A percentile compares a stretch with the other conserved stretches of the same genome.
Evolutionary conservation across 1,140 invertebrate genomes (phyloP).

Genomic region (Drosophila nikananu): DNA sequence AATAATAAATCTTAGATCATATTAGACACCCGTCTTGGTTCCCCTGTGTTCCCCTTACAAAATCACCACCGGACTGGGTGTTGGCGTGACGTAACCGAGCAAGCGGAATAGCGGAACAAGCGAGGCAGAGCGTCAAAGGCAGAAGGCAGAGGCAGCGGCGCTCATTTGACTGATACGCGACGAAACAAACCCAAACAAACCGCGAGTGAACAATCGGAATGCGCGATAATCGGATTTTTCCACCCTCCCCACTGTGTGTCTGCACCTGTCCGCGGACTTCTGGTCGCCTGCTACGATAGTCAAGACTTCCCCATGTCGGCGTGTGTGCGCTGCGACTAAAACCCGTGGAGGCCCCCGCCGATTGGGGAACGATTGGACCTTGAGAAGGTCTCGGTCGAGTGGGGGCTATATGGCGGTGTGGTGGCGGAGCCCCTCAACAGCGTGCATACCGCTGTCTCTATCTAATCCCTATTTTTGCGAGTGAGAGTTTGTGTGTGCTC

Average conservation of each 20-base stretch:
- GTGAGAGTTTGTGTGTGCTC: constrained; percentile 7
- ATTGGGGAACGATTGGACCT: constrained; percentile 39
- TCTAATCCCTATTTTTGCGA: constrained; percentile 20
- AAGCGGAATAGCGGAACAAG: constrained; percentile 24
- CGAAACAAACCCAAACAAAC: constrained; percentile 14
- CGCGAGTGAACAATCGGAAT: constrained; percentile 23
- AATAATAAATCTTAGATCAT: constrained; percentile 6
- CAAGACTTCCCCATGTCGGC: constrained; percentile 84
- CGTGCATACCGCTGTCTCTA: constrained; percentile 25
- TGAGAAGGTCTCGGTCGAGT: constrained; percentile 64
- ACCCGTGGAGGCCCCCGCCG: constrained; percentile 37
- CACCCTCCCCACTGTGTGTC: constrained; percentile 17
- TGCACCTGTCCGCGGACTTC: constrained; percentile 32
- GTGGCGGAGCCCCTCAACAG: constrained; percentile 44
- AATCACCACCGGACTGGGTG: constrained; percentile 18
- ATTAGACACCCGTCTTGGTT: neutral
- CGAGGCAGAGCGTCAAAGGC: neutral
- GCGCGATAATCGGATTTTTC: constrained; percentile 47
- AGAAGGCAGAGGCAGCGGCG: neutral
- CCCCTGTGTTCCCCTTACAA: constrained; percentile 7
- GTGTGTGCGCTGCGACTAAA: constrained; percentile 76
- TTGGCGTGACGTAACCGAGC: constrained; percentile 50
- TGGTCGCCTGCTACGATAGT: constrained; percentile 75
- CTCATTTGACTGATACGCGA: constrained; percentile 42
- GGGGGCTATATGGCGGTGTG: constrained; percentile 11